Evolutionary conservation across 2,888 invertebrate genomes (phyloP).

Genomic region (Tiliacea citrago): DNA sequence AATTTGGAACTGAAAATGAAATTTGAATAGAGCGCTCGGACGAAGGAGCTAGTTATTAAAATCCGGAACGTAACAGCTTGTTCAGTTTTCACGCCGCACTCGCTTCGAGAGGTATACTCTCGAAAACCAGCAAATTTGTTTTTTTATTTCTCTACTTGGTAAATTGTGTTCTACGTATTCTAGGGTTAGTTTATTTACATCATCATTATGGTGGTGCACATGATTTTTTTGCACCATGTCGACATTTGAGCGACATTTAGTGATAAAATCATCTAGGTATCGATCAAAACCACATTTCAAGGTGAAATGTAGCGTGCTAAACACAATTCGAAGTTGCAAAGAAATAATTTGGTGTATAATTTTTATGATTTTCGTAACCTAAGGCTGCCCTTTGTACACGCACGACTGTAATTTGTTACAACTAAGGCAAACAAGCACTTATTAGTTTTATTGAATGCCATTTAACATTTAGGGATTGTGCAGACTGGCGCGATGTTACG

Average conservation of each 20-base stretch:
- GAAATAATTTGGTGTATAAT: slow-evolving; percentile 69
- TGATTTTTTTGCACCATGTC: not conserved
- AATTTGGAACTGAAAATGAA: slow-evolving; percentile 41
- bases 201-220: not conserved
- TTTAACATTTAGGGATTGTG: slow-evolving; percentile 13
- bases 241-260: slow-evolving; percentile 8
- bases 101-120: slow-evolving; percentile 20
- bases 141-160: not conserved
- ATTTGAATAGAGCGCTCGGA: slow-evolving; percentile 46
- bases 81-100: slow-evolving; percentile 46
- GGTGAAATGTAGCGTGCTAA: slow-evolving; percentile 81
- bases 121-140: slow-evolving; percentile 18
- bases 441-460: slow-evolving; percentile 62
- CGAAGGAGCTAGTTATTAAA: slow-evolving; percentile 56
- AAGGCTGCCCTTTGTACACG: slow-evolving; percentile 64
- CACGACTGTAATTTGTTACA: slow-evolving; percentile 58
- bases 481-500: no score
- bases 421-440: slow-evolving; percentile 57
- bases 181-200: not conserved
- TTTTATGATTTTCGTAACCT: slow-evolving; percentile 47
- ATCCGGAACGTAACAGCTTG: slow-evolving; percentile 44
- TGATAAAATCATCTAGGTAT: slow-evolving; percentile 41
- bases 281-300: slow-evolving; percentile 75
- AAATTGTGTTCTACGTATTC: not conserved
- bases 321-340: slow-evolving; percentile 73